Evolutionary conservation across 1,140 invertebrate species (phyloP), one percentile per base, ranked within the genome.

Genomic region (Drosophila kikkawai): DNA sequence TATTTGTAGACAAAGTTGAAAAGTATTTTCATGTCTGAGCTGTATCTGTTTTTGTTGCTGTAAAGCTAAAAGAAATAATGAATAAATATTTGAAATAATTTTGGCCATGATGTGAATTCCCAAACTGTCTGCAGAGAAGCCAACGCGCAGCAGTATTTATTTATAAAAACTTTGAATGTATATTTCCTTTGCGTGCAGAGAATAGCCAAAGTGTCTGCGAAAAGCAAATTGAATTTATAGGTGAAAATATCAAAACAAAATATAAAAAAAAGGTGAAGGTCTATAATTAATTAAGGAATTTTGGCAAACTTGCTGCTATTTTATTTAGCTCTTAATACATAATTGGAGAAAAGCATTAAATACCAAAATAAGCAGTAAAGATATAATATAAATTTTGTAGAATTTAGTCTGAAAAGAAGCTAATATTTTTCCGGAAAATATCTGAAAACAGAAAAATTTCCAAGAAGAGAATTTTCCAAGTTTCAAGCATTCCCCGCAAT

Each of bases 31-130:
- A 57, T 78, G 56, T 64, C 56, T 56, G 34, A 39, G 19, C 60
- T 59, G 15, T 65, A 41, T 11, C 50, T 51, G 5, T 34, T 17
- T 12, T 53, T 37, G 34, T 68, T 73, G 76, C 82, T 83, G 81
- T 67, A 79, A 79, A 70, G 45, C 55, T 9, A 69, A 58, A 59
- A 69, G 51, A 75, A 64, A 74, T 83, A 88, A 78, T 73, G 50
- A 74, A 80, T 51, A 80, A 75, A 78, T 84, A 80, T 88, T 84
- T 83, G 41, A 82, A 87, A 83, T 83, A 63, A 77, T 87, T 82
- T 81, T 84, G 74, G 58, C 85, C 81, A 65, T 84, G 81, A 90
- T 75, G 80, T 79, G 85, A 88, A 90, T 84, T 81, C 74, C 84
- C 84, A 84, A 88, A 81, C 77, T 88, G 84, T 88, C 84, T 88